These are phyloP conservation scores for Ochlodes sylvanus DNA, from an alignment of 2,888 invertebrate species.

Conservation along the genomic window DNA sequence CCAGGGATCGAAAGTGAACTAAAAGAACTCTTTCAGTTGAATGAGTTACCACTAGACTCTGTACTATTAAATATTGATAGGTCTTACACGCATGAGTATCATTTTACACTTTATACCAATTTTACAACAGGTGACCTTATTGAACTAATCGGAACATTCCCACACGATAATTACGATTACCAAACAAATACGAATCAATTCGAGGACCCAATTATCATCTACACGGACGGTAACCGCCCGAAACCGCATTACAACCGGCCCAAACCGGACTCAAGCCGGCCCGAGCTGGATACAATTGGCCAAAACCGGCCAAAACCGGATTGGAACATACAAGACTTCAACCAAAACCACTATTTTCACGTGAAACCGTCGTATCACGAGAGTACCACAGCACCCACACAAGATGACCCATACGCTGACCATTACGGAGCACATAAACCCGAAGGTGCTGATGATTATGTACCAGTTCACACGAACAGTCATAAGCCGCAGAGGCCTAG, in stretches of 20 bases:
- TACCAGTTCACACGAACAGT: conserved; percentile 66
- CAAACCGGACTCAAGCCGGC: conserved; percentile 54
- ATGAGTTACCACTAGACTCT: no score
- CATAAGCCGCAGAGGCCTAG: conserved; percentile 71
- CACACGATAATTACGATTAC: conserved; percentile 77
- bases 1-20: no score
- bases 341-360: conserved; percentile 70
- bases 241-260: conserved; percentile 62
- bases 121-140: conserved; percentile 78
- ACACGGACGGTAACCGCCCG: conserved; percentile 71
- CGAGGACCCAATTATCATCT: conserved; percentile 79
- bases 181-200: conserved; percentile 75
- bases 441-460: conserved; percentile 77
- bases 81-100: no score
- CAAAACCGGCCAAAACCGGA: conserved; percentile 57
- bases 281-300: conserved; percentile 50
- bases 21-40: no score
- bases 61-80: no score
- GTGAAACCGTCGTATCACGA: conserved; percentile 82
- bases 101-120: conserved; percentile 17
- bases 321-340: conserved; percentile 57
- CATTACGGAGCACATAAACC: conserved; percentile 50
- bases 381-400: conserved; percentile 62
- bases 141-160: conserved; percentile 80
- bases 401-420: conserved; percentile 64